Conservation (phyloP, 2,888 invertebrate species). For the Stegana nigrithorax region DNA sequence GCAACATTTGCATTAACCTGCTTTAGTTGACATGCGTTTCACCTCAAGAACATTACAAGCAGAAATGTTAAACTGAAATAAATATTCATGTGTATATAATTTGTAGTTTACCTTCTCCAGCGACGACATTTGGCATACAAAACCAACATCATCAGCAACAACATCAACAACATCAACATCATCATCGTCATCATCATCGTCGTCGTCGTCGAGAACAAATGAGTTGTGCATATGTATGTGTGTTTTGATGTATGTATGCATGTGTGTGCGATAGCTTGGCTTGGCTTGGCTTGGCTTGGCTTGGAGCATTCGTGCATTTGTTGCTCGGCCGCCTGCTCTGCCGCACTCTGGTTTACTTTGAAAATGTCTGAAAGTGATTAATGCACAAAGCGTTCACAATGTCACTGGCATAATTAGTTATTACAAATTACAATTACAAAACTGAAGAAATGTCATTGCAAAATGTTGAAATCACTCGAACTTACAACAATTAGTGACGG, state of each 20-base stretch:
- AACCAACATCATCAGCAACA: too few relatives aligned
- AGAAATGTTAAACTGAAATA: too few relatives aligned
- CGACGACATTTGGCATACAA: neutral
- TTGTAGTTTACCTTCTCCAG: slow-evolving; percentile 8
- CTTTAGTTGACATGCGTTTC: too few relatives aligned
- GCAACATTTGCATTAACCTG: too few relatives aligned
- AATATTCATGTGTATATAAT: too few relatives aligned
- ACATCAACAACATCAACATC: too few relatives aligned
- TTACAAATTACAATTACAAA: neutral
- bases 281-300: neutral
- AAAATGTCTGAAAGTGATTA: neutral
- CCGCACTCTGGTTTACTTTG: neutral
- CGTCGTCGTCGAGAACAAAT: too few relatives aligned
- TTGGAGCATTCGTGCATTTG: too few relatives aligned
- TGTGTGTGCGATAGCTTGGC: neutral
- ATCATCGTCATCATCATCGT: too few relatives aligned
- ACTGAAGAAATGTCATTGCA: slow-evolving; percentile 1
- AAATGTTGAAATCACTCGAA: too few relatives aligned
- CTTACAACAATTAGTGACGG: too few relatives aligned
- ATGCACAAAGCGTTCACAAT: slow-evolving; percentile 3
- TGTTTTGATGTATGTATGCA: neutral
- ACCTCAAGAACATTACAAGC: too few relatives aligned
- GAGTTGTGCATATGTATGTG: neutral
- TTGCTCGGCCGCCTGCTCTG: neutral
- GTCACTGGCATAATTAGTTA: slow-evolving; percentile 4